phyloP scores from a whole-genome alignment of 1,140 invertebrate species.

The Brachionus rotundiformis region DNA sequence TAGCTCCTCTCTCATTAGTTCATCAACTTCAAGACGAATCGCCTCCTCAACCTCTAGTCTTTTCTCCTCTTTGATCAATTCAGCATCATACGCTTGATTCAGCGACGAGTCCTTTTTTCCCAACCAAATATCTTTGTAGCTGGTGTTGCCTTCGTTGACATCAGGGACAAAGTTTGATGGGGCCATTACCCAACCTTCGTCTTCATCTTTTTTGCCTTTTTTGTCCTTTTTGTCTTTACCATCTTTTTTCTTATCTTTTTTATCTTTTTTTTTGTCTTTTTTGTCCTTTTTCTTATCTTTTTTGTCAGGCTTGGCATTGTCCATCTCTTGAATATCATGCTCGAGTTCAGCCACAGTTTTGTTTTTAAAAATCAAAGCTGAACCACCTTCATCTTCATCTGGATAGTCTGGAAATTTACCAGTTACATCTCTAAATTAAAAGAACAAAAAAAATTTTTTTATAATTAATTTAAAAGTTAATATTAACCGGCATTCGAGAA shows the following conservation, averaged over 20 bases:
- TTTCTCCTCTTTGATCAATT: slow-evolving; percentile 78
- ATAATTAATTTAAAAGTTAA: neutral
- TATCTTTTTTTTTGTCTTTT: slow-evolving; percentile 58
- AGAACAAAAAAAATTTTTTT: neutral
- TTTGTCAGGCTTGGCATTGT: slow-evolving; percentile 57
- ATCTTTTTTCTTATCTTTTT: slow-evolving; percentile 53
- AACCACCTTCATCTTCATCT: slow-evolving; percentile 83
- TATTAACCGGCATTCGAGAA: slow-evolving; percentile 68
- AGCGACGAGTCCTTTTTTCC: slow-evolving; percentile 73
- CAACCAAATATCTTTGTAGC: slow-evolving; percentile 70
- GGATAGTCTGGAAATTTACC: slow-evolving; percentile 87
- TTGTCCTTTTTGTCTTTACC: slow-evolving; percentile 60
- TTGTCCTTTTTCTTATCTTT: slow-evolving; percentile 58
- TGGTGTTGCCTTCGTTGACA: slow-evolving; percentile 53
- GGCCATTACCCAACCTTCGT: slow-evolving; percentile 65
- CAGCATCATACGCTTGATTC: slow-evolving; percentile 73
- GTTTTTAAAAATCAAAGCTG: slow-evolving; percentile 74
- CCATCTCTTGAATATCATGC: slow-evolving; percentile 61
- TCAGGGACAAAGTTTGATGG: slow-evolving; percentile 62
- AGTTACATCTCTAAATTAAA: slow-evolving; percentile 66
- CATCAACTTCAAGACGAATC: slow-evolving; percentile 78
- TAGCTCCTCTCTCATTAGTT: slow-evolving; percentile 79
- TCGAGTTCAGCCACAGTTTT: slow-evolving; percentile 64
- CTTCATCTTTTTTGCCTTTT: slow-evolving; percentile 62
- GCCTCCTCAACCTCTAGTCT: slow-evolving; percentile 78